Conservation (phyloP, 2,888 invertebrate species). For the Tetheella fluctuosa region DNA sequence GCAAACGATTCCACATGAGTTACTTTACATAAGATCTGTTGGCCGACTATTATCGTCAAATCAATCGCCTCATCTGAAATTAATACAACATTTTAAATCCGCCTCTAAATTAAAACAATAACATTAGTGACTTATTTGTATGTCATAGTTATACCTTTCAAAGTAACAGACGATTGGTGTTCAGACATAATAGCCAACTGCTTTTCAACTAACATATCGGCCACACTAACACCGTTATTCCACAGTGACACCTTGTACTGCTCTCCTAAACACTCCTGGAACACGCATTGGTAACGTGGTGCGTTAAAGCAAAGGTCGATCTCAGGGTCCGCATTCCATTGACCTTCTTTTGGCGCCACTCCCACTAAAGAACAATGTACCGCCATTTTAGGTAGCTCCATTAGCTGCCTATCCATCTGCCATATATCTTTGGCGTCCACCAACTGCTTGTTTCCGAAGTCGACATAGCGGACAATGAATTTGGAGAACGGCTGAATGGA, state of each 20-base stretch:
- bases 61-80: conserved; percentile 78
- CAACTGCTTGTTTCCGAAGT: conserved; percentile 89
- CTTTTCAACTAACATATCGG: conserved; percentile 76
- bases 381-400: conserved; percentile 88
- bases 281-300: conserved; percentile 84
- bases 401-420: conserved; percentile 87
- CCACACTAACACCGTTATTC: conserved; percentile 75
- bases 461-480: conserved; percentile 88
- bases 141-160: conserved; percentile 61
- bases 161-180: conserved; percentile 65
- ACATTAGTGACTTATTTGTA: too few relatives aligned
- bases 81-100: conserved; percentile 12
- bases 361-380: conserved; percentile 87
- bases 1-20: conserved; percentile 72
- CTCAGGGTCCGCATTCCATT: conserved; percentile 83
- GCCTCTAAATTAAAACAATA: background rate
- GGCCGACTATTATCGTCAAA: conserved; percentile 72
- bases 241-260: conserved; percentile 77
- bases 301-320: conserved; percentile 86
- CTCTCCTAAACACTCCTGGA: conserved; percentile 77
- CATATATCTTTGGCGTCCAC: conserved; percentile 87
- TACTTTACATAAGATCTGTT: conserved; percentile 72
- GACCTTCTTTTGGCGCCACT: conserved; percentile 83
- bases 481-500: conserved; percentile 83
- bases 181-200: conserved; percentile 71